Evolutionary conservation across 2,888 invertebrate species (phyloP), one percentile per base, ranked within the genome.

Genomic region (Belgica antarctica): DNA sequence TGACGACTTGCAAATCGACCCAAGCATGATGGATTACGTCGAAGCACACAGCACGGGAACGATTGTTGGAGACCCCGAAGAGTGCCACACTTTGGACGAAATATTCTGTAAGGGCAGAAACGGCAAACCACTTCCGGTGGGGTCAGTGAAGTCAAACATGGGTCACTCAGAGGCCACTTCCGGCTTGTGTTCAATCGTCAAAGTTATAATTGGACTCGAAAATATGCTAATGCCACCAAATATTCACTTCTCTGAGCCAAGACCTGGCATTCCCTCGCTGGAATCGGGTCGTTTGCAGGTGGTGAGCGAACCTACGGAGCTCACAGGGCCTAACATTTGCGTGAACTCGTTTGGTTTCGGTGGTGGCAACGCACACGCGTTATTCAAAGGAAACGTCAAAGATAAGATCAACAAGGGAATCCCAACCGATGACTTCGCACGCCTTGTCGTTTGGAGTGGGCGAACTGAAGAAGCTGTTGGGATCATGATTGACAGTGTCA

Each of bases 31-130:
- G 0, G 82, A 81, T n/a, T 96, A 94, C 79, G 88, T 96, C 1
- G 96, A 96, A 81, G 93, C 95, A 66, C 96, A 96, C 81, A 96
- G 96, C 71, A 96, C 96, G 24, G 96, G 96, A 71, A 96, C 96
- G 25, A 22, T 22, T 25, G 68, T 68, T 57, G 68, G 68, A 1
- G 94, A 95, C 78, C 92, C 93, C 0, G 90, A 92, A 77, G 94
- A 95, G 79, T 79, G 91, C 47, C 81, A 86, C 73, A 88, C 90
- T 0, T 85, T 94, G 62, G 87, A 89, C 59, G 86, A 87, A 73
- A 83, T 89, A 47, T 88, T 92, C 78, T 88, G 88, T 75, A 82
- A 83, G 1, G 57, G 52, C 10, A 24, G 68, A 31, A 31, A 66
- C 15, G 47, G 22, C 5, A 24, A 27, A 7, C 89, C 93, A 0